Evolutionary conservation across 1,140 invertebrate species (phyloP), one percentile per base, ranked within the genome.

Genomic region (Leptinotarsa texana): DNA sequence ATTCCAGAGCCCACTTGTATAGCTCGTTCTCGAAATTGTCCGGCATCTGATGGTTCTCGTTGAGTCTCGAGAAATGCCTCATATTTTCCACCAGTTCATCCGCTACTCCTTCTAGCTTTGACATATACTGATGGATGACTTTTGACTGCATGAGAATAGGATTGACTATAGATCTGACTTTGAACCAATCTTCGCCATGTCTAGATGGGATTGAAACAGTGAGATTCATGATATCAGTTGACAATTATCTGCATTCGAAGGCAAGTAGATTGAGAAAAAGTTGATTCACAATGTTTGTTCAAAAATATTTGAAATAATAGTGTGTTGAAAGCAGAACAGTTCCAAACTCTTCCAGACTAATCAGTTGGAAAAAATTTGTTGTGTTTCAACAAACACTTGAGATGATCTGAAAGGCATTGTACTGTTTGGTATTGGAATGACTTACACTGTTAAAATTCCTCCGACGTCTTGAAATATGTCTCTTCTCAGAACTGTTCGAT

Each of bases 1-100:
- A 91, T 81, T 94, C 93, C 21, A 93, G 80, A 1, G 91, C 86
- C 89, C 91, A 91, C 80, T 91, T 88, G 79, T 90, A 90, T 71
- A 93, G 85, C 79, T 92, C 90, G 66, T 88, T 87, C 51, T 88
- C 84, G 78, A 92, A 91, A 73, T 88, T 84, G 0, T 79, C 82
- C 0, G 88, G 87, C 33, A 92, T 85, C 85, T 47, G 18, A 49
- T 49, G 47, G 18, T 74, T 69, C 82, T 86, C 85, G 57, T 87
- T 82, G 22, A 86, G 77, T 79, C 89, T 84, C n/a, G 88, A 84
- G n/a, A 89, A 84, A 66, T 83, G 81, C 78, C 84, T 87, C 61
- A 92, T 88, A 73, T 89, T 91, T 13, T 83, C 72, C 24, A 87
- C 75, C 69, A 90, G 86, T 42, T 89, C 86, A 21, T 79, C 75